These are phyloP conservation scores for Lontra canadensis DNA, from an alignment of 2,113 vertebrate species.

Conservation along the genomic window DNA sequence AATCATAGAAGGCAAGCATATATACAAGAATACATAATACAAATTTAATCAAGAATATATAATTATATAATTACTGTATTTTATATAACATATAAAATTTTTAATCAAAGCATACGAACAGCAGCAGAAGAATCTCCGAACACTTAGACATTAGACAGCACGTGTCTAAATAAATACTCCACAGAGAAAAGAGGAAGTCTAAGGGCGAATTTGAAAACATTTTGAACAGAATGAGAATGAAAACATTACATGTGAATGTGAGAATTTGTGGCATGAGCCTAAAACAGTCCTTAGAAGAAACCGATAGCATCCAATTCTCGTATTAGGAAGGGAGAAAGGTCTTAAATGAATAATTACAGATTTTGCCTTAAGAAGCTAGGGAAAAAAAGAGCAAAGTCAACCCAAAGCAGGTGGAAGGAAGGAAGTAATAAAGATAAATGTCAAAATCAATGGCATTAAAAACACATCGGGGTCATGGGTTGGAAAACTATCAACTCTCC, in stretches of 20 bases:
- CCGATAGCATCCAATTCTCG: not conserved
- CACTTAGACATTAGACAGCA: not conserved
- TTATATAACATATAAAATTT: not conserved
- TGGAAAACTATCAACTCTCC: not conserved
- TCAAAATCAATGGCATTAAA: not conserved
- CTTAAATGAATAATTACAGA: not conserved
- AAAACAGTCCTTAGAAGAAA: not conserved
- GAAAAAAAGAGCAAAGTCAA: too few relatives aligned
- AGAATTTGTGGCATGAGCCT: not conserved
- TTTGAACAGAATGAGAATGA: not conserved
- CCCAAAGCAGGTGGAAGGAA: not conserved
- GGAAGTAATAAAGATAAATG: not conserved
- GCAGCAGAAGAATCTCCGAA: not conserved
- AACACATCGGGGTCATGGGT: not conserved
- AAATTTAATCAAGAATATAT: not conserved
- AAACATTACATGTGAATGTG: not conserved
- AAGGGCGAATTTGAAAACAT: not conserved
- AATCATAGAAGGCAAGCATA: not conserved
- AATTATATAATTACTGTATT: not conserved
- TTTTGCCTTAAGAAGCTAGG: not conserved
- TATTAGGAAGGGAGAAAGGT: not conserved
- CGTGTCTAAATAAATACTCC: not conserved
- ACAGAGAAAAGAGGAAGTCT: not conserved
- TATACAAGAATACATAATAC: not conserved
- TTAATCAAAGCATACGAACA: not conserved